Percentiles rank a stretch among this genome's conserved stretches.
These are phyloP conservation scores for Condylostylus longicornis DNA, from an alignment of 1,140 invertebrate species.

Conservation along the genomic window DNA sequence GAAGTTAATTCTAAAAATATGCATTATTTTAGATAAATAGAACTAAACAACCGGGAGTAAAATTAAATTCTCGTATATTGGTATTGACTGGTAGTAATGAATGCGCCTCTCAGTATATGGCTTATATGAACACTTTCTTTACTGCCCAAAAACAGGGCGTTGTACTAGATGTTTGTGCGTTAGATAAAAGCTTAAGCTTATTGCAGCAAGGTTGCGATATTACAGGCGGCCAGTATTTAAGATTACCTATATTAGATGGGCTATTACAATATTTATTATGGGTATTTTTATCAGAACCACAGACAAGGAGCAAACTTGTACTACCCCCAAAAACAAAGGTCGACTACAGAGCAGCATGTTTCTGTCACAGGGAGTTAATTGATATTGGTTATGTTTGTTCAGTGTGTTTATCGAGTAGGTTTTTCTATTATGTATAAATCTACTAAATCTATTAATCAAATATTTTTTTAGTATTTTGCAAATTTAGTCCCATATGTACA, in stretches of 20 bases:
- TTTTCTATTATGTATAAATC: constrained; percentile 11
- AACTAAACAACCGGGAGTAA: constrained; percentile 43
- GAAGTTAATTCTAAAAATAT: neutral
- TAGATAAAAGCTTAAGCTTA: constrained; percentile 80
- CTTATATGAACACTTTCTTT: constrained; percentile 97
- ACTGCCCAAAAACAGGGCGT: constrained; percentile 87
- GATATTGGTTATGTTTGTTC: constrained; percentile 96
- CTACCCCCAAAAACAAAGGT: constrained; percentile 80
- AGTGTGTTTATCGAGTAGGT: constrained; percentile 86
- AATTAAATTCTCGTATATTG: constrained; percentile 62
- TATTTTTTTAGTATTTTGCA: constrained; percentile 79
- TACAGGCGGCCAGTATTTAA: constrained; percentile 78
- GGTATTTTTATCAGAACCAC: constrained; percentile 80
- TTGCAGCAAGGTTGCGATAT: constrained; percentile 94
- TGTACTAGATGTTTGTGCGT: constrained; percentile 81
- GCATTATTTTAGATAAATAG: constrained; percentile 36
- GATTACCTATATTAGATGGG: constrained; percentile 60
- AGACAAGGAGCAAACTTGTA: constrained; percentile 64
- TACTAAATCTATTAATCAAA: constrained; percentile 13
- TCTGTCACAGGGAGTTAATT: constrained; percentile 91
- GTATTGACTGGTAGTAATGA: constrained; percentile 80
- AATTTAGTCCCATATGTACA: constrained; percentile 92
- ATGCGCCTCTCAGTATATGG: constrained; percentile 89
- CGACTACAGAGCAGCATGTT: constrained; percentile 92
- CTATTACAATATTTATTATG: constrained; percentile 91